Evolutionary conservation across 2,113 vertebrate genomes (phyloP).

Genomic region (Galbula dea): DNA sequence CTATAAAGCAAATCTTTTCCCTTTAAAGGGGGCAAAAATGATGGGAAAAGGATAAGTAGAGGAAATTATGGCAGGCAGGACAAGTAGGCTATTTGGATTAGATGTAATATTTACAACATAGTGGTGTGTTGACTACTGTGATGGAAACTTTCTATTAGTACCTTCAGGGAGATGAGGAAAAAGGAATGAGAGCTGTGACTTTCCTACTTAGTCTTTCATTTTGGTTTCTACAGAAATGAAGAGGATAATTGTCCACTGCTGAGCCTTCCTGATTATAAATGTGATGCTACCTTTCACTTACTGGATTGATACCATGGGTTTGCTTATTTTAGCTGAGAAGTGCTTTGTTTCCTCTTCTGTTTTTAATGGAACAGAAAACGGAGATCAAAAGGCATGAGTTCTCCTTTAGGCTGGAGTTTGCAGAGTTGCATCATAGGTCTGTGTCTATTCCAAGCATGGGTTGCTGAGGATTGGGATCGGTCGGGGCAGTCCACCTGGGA

Average conservation of each 20-base stretch:
- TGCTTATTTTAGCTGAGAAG: background rate
- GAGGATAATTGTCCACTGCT: background rate
- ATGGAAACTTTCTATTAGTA: background rate
- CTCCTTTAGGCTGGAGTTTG: background rate
- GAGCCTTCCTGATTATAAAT: slow-evolving; percentile 19
- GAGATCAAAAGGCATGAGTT: background rate
- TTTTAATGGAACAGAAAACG: background rate
- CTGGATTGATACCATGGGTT: background rate
- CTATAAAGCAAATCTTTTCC: background rate
- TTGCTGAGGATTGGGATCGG: background rate
- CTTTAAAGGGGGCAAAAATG: background rate
- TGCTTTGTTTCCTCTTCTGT: background rate
- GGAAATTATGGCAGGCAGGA: background rate
- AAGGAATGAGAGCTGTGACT: slow-evolving; percentile 3
- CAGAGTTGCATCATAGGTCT: background rate
- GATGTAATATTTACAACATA: background rate
- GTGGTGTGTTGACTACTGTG: background rate
- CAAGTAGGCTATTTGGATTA: background rate
- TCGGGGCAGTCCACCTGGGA: background rate
- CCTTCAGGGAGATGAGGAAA: background rate
- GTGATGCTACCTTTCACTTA: background rate
- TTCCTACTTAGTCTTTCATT: slow-evolving; percentile 28
- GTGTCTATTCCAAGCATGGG: accelerated
- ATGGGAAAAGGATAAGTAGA: background rate
- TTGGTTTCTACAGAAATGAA: slow-evolving; percentile 15